A percentile compares a stretch with the other conserved stretches of the same genome.
Evolutionary conservation across 2,888 invertebrate genomes (phyloP).

Genomic region (Mythimna pallens): DNA sequence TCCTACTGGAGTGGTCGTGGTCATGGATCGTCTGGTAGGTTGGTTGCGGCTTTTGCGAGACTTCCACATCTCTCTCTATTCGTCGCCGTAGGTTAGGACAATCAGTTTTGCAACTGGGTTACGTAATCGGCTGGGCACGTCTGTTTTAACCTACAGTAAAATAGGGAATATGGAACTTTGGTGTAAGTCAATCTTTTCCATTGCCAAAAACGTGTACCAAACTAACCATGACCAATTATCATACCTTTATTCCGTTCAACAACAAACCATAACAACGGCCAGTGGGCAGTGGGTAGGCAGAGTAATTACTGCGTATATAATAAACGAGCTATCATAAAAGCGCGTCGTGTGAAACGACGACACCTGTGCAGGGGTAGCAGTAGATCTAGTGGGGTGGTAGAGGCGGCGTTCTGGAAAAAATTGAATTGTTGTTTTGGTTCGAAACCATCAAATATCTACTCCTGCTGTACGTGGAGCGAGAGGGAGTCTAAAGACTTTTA

Average conservation of each 20-base stretch:
- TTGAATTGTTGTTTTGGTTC: neutral
- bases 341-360: slow-evolving; percentile 86
- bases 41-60: too few species aligned
- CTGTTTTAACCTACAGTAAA: too few species aligned
- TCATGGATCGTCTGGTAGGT: too few species aligned
- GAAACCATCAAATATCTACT: too few species aligned
- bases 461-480: too few species aligned
- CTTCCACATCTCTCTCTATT: too few species aligned
- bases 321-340: slow-evolving; percentile 86
- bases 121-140: too few species aligned
- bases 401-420: slow-evolving; percentile 21
- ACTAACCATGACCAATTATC: slow-evolving; percentile 51
- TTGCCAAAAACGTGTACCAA: slow-evolving; percentile 23
- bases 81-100: too few species aligned
- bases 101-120: too few species aligned
- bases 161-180: too few species aligned
- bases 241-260: slow-evolving; percentile 30
- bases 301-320: slow-evolving; percentile 85
- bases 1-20: too few species aligned
- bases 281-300: slow-evolving; percentile 78
- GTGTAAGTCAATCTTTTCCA: neutral
- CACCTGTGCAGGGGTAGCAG: slow-evolving; percentile 83
- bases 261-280: slow-evolving; percentile 63
- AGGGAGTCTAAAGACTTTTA: too few species aligned
- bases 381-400: slow-evolving; percentile 65